A percentile compares a stretch with the other conserved stretches of the same genome.
Evolutionary conservation across 2,888 invertebrate species (phyloP).

Genomic region (Cosmia trapezina): DNA sequence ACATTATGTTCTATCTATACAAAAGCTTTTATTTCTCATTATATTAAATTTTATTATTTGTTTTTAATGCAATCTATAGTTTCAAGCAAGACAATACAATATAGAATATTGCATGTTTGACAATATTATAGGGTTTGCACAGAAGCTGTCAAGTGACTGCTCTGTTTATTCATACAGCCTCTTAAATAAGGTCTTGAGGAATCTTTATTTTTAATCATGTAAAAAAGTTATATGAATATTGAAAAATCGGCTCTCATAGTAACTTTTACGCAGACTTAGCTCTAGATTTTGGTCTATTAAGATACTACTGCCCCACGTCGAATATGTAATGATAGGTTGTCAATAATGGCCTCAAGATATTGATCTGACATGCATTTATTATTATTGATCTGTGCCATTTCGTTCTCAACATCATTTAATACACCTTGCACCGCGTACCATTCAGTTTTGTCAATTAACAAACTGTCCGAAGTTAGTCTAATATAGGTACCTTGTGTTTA

Average conservation of each 20-base stretch:
- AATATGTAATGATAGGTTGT: conserved; percentile 58
- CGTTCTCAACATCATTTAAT: conserved; percentile 29
- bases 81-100: no score
- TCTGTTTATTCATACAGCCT: no score
- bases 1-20: not conserved
- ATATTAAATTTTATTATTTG: no score
- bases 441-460: conserved; percentile 6
- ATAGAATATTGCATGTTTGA: no score
- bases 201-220: no score
- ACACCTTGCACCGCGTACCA: conserved; percentile 13
- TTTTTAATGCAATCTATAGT: no score
- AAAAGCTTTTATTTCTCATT: not conserved
- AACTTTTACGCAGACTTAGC: conserved; percentile 16
- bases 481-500: not conserved
- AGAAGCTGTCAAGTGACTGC: no score
- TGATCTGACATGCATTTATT: conserved; percentile 65
- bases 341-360: conserved; percentile 58
- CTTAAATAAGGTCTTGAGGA: no score
- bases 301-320: conserved; percentile 21
- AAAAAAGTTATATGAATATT: not conserved
- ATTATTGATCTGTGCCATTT: conserved; percentile 67
- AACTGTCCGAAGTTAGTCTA: conserved; percentile 8
- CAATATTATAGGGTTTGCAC: no score
- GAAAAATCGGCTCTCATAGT: not conserved
- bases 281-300: conserved; percentile 1